Evolutionary conservation across 2,888 invertebrate species (phyloP).

Genomic region (Dicranocentrus wangi): DNA sequence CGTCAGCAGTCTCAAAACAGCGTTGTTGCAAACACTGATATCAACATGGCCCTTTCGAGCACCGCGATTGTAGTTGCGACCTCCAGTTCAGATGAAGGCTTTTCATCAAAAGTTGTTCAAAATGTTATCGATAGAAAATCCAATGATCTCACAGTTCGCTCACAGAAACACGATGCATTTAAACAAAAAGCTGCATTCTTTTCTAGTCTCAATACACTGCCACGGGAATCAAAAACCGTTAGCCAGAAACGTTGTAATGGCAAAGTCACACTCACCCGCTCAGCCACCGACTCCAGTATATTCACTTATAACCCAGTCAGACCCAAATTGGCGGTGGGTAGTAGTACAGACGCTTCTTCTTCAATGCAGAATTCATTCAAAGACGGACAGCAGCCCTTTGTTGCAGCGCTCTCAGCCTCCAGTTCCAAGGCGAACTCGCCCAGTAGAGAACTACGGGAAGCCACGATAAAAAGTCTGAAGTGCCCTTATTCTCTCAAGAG

Average conservation of each 20-base stretch:
- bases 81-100: slow-evolving; percentile 18
- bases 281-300: slow-evolving; percentile 71
- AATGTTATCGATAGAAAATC: slow-evolving; percentile 22
- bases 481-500: slow-evolving; percentile 69
- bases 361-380: too few species aligned
- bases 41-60: slow-evolving; percentile 30
- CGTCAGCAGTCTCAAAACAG: too few species aligned
- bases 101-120: slow-evolving; percentile 28
- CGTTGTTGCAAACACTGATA: too few species aligned
- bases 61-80: neutral
- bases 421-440: slow-evolving; percentile 52
- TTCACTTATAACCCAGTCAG: slow-evolving; percentile 20
- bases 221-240: slow-evolving; percentile 52
- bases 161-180: slow-evolving; percentile 44
- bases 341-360: too few species aligned
- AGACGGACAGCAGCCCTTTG: slow-evolving; percentile 14
- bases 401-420: slow-evolving; percentile 31
- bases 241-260: slow-evolving; percentile 16
- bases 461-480: slow-evolving; percentile 69
- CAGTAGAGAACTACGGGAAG: slow-evolving; percentile 62
- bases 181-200: slow-evolving; percentile 50
- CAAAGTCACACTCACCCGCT: slow-evolving; percentile 62
- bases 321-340: neutral
- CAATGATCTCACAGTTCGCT: slow-evolving; percentile 52
- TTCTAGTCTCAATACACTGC: slow-evolving; percentile 73